Evolutionary conservation across 2,888 invertebrate genomes (phyloP).

Genomic region (Parelbella ahira): DNA sequence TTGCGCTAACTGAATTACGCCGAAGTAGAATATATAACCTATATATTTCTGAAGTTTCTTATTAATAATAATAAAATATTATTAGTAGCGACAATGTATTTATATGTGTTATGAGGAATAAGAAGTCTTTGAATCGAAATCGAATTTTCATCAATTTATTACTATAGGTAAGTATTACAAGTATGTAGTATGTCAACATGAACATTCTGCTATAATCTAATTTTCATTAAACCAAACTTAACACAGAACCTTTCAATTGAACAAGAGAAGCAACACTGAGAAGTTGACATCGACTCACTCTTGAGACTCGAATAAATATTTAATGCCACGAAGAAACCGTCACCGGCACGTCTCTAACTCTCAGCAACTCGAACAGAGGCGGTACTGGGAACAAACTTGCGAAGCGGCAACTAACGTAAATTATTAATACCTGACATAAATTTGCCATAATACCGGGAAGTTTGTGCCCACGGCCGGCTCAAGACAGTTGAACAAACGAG

Average conservation of each 20-base stretch:
- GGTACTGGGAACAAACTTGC: conserved; percentile 48
- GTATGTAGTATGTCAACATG: no score
- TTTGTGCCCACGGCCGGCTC: conserved; percentile 55
- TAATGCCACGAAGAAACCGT: conserved; percentile 63
- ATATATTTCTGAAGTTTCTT: no score
- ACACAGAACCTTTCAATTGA: conserved; percentile 30
- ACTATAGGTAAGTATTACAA: no score
- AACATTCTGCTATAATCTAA: no score
- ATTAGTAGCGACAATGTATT: no score
- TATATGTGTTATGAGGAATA: no score
- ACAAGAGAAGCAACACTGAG: conserved; percentile 39
- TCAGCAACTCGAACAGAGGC: conserved; percentile 30
- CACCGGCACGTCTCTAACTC: conserved; percentile 44
- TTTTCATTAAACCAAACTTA: conserved; percentile 8
- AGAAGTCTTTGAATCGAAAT: no score
- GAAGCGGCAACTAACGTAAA: conserved; percentile 70
- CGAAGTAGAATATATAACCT: no score
- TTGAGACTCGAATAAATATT: conserved; percentile 64
- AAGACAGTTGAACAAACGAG: conserved; percentile 63
- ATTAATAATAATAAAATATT: no score
- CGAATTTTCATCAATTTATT: no score
- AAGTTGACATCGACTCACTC: conserved; percentile 42
- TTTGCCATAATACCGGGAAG: conserved; percentile 74
- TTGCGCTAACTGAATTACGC: no score
- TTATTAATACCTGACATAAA: conserved; percentile 80